Conservation (phyloP, 2,888 invertebrate genomes). For the Drosophila maculinotata region DNA sequence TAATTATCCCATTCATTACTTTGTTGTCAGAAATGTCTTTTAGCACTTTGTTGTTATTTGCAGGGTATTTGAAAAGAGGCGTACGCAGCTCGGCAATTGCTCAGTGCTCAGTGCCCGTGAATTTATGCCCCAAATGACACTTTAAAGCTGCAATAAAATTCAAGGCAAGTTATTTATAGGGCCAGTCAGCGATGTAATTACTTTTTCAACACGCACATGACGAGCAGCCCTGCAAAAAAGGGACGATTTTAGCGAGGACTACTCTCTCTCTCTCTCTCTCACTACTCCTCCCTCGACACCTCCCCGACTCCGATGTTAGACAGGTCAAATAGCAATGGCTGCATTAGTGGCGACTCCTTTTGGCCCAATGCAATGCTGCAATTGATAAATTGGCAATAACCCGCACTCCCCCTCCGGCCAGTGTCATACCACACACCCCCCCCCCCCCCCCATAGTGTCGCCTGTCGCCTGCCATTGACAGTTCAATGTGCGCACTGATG, state of each 20-base stretch:
- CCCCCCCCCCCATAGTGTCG: slow-evolving; percentile 28
- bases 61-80: slow-evolving; percentile 24
- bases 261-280: background rate
- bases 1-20: too few species aligned
- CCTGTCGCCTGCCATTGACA: slow-evolving; percentile 74
- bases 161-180: slow-evolving; percentile 71
- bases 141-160: slow-evolving; percentile 79
- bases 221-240: slow-evolving; percentile 9
- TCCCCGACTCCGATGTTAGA: background rate
- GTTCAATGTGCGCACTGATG: slow-evolving; percentile 82
- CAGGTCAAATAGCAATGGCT: slow-evolving; percentile 70
- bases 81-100: slow-evolving; percentile 3
- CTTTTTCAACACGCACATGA: slow-evolving; percentile 78
- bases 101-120: slow-evolving; percentile 17
- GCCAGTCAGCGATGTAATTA: slow-evolving; percentile 75
- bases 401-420: slow-evolving; percentile 7
- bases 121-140: slow-evolving; percentile 77
- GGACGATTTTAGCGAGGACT: background rate
- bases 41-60: slow-evolving; percentile 1
- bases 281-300: background rate
- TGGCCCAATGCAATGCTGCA: slow-evolving; percentile 57
- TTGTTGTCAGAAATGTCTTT: too few species aligned
- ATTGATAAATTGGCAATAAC: slow-evolving; percentile 76
- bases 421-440: background rate
- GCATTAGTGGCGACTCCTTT: slow-evolving; percentile 64